Percentiles rank a stretch among this genome's conserved stretches.
Conservation (phyloP, 2,113 vertebrate genomes). For the Gallinago paraguaiae region DNA sequence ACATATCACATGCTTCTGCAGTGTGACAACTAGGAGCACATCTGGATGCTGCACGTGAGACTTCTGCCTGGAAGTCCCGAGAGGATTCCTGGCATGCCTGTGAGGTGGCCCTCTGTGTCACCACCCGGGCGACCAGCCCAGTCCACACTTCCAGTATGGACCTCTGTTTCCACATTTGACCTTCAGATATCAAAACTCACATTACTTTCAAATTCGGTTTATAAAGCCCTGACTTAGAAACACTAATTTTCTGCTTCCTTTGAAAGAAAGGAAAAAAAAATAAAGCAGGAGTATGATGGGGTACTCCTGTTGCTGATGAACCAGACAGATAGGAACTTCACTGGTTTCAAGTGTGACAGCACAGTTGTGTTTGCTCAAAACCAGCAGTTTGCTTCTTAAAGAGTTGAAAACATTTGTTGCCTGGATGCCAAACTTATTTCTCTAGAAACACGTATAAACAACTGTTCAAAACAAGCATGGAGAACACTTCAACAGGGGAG, state of each 20-base stretch:
- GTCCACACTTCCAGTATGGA: not conserved
- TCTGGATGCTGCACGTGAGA: not conserved
- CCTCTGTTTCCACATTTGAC: not conserved
- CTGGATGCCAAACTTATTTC: not conserved
- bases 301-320: not conserved
- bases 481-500: not conserved
- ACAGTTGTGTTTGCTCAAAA: constrained; percentile 36
- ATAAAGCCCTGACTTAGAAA: not conserved
- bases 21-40: not conserved
- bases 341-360: not conserved
- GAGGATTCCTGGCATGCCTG: not conserved
- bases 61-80: not conserved
- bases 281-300: not conserved
- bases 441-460: constrained; percentile 39
- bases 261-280: not conserved
- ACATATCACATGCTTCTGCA: not conserved
- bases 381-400: not conserved
- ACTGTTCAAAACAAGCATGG: not conserved
- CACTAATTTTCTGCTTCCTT: not conserved
- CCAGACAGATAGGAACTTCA: not conserved
- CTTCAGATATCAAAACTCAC: not conserved
- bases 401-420: not conserved
- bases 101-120: not conserved
- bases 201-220: not conserved
- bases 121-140: not conserved